phyloP scores from a whole-genome alignment of 2,113 vertebrate genomes.

The Castor canadensis region DNA sequence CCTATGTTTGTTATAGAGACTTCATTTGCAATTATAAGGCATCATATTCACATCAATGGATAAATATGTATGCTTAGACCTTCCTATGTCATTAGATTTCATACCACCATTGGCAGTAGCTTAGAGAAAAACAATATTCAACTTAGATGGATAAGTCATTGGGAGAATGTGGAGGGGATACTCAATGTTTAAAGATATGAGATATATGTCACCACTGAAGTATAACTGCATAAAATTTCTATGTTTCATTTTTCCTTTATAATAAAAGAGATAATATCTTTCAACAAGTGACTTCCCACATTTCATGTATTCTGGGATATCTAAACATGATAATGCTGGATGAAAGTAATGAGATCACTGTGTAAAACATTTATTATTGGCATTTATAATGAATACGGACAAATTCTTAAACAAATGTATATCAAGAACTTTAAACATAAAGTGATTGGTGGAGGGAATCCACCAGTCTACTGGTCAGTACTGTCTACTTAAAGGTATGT shows the following conservation, averaged over 20 bases:
- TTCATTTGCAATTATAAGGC: background rate
- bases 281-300: background rate
- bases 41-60: background rate
- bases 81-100: background rate
- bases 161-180: background rate
- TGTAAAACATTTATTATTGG: background rate
- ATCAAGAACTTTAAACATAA: background rate
- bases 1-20: background rate
- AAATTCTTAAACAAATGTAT: background rate
- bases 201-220: background rate
- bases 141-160: background rate
- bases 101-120: background rate
- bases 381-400: background rate
- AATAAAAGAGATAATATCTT: background rate
- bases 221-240: background rate
- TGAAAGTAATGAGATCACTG: background rate
- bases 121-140: background rate
- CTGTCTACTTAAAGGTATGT: fast-evolving
- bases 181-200: background rate
- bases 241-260: background rate
- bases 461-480: background rate
- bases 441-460: background rate
- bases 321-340: background rate
- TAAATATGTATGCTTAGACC: background rate
- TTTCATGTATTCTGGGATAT: background rate